Evolutionary conservation across 2,797 vertebrate species (phyloP).

Genomic region (Myotis myotis): DNA sequence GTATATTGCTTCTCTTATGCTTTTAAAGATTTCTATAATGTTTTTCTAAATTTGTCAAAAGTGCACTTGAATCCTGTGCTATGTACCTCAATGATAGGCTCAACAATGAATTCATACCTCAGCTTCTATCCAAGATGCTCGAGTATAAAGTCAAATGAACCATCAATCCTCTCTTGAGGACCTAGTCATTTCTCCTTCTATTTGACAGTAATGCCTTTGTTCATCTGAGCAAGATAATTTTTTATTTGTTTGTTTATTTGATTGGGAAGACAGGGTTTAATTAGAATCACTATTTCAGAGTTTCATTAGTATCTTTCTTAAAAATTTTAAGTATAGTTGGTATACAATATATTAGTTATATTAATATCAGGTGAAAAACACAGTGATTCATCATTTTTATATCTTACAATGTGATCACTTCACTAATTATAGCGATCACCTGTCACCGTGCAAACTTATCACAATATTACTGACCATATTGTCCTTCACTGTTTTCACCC

Average conservation of each 20-base stretch:
- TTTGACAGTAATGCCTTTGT: background rate
- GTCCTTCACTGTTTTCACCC: background rate
- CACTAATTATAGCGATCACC: background rate
- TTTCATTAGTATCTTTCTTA: background rate
- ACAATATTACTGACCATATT: background rate
- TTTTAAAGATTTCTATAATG: background rate
- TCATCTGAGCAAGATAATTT: background rate
- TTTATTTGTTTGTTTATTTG: background rate
- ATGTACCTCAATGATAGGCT: background rate
- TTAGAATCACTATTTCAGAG: background rate
- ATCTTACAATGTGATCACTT: background rate
- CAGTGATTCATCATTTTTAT: background rate
- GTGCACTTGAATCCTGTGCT: background rate
- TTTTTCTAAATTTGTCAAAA: background rate
- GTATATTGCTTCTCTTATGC: background rate
- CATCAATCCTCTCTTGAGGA: background rate
- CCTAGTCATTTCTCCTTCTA: background rate
- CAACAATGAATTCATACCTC: background rate
- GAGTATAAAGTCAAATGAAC: background rate
- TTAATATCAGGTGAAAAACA: background rate
- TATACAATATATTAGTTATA: background rate
- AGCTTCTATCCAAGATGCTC: background rate
- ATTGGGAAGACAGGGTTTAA: background rate
- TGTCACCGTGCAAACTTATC: background rate
- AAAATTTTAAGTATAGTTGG: background rate